phyloP scores from a whole-genome alignment of 2,113 vertebrate species.

The Maccullochella peelii region DNA sequence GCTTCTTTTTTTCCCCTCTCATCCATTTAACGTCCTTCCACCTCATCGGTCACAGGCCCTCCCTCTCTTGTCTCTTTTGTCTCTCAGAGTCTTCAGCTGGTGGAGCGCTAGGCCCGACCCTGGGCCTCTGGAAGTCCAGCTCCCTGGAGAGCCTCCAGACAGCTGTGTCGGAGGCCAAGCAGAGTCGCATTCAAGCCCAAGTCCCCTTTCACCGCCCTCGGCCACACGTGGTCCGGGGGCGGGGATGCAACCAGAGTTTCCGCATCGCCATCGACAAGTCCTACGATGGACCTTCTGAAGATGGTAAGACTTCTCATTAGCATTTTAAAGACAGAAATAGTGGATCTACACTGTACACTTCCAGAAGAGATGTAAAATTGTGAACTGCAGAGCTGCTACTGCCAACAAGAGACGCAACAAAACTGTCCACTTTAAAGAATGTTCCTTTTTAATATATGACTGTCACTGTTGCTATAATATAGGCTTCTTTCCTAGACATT shows the following conservation, averaged over 20 bases:
- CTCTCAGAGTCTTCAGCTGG: slow-evolving; percentile 70
- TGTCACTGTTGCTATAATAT: slow-evolving; percentile 14
- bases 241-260: slow-evolving; percentile 94
- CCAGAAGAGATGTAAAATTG: not conserved
- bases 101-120: slow-evolving; percentile 89
- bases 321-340: not conserved
- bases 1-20: not conserved
- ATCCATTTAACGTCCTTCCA: not conserved
- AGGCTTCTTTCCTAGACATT: slow-evolving; percentile 13
- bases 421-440: not conserved
- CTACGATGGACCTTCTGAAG: slow-evolving; percentile 92
- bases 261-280: slow-evolving; percentile 95
- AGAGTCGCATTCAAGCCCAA: slow-evolving; percentile 79
- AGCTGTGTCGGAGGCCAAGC: slow-evolving; percentile 89
- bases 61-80: not conserved
- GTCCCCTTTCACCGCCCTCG: slow-evolving; percentile 92
- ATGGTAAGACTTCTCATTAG: slow-evolving; percentile 82
- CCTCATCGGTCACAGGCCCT: slow-evolving; percentile 10
- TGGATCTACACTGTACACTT: no score
- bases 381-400: no score
- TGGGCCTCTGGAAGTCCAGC: slow-evolving; percentile 96
- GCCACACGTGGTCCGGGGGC: slow-evolving; percentile 91
- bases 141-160: slow-evolving; percentile 97
- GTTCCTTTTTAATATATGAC: slow-evolving; percentile 1
- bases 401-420: not conserved